A percentile compares a stretch with the other conserved stretches of the same genome.
Evolutionary conservation across 1,140 invertebrate species (phyloP).

Genomic region (Zophobas morio): DNA sequence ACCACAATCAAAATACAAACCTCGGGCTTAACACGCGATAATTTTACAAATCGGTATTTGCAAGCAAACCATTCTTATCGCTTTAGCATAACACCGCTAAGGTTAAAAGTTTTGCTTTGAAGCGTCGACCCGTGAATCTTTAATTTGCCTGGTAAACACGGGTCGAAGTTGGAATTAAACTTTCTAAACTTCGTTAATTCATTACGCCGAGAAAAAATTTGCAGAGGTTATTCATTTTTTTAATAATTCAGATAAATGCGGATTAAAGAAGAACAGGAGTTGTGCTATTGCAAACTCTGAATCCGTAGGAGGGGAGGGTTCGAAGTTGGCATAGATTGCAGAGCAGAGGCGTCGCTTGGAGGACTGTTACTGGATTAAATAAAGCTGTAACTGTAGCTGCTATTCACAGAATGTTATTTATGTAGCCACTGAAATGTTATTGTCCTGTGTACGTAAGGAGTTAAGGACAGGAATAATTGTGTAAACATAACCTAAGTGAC

Average conservation of each 20-base stretch:
- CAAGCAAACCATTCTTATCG: slow-evolving; percentile 7
- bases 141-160: slow-evolving; percentile 21
- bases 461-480: too few species aligned
- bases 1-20: background rate
- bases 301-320: background rate
- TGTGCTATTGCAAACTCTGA: slow-evolving; percentile 2
- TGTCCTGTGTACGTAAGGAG: too few species aligned
- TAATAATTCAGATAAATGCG: slow-evolving; percentile 24
- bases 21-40: background rate
- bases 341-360: too few species aligned
- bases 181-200: slow-evolving; percentile 27
- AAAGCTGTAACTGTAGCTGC: too few species aligned
- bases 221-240: slow-evolving; percentile 10
- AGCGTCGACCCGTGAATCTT: slow-evolving; percentile 11
- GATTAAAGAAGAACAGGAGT: slow-evolving; percentile 15
- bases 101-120: slow-evolving; percentile 3
- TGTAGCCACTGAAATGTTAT: too few species aligned
- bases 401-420: too few species aligned
- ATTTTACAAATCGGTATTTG: background rate
- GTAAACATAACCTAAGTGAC: too few species aligned
- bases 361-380: too few species aligned
- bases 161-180: slow-evolving; percentile 20
- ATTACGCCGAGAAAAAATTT: slow-evolving; percentile 3
- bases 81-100: background rate
- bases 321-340: too few species aligned